Evolutionary conservation across 2,888 invertebrate species (phyloP).

Genomic region (Pantelozetes paolii): DNA sequence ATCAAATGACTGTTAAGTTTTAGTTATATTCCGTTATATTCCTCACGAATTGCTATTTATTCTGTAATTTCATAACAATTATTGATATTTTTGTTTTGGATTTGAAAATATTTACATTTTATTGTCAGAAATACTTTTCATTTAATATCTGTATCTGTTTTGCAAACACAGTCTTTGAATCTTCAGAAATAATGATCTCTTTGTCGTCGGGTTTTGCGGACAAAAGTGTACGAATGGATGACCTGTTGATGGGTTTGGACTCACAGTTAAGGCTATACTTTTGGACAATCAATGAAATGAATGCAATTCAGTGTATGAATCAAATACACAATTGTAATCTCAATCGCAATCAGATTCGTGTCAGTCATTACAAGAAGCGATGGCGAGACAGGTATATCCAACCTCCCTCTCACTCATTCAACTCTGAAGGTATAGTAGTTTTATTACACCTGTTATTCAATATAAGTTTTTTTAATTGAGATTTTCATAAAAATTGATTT

Average conservation of each 20-base stretch:
- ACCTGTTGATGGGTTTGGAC: not conserved
- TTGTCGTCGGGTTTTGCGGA: not conserved
- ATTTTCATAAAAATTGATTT: not conserved
- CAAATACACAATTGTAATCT: too few species aligned
- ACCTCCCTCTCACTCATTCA: not conserved
- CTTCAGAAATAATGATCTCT: conserved; percentile 3
- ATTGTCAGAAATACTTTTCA: not conserved
- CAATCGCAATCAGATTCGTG: not conserved
- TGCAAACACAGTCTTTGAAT: not conserved
- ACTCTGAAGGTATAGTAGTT: conserved; percentile 3
- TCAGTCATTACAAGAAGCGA: conserved; percentile 30
- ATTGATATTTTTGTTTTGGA: not conserved
- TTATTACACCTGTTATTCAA: too few species aligned
- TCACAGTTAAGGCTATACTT: conserved; percentile 1
- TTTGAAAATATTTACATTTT: not conserved
- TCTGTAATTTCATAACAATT: not conserved
- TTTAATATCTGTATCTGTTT: too few species aligned
- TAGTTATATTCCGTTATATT: not conserved
- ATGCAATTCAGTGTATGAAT: not conserved
- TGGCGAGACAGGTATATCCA: conserved; percentile 24
- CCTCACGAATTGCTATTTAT: not conserved
- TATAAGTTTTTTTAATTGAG: too few species aligned
- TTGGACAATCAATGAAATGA: conserved; percentile 24
- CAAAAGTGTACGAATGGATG: not conserved
- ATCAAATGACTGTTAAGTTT: not conserved